Evolutionary conservation across 2,113 vertebrate genomes (phyloP).

Genomic region (Coryphaenoides rupestris): DNA sequence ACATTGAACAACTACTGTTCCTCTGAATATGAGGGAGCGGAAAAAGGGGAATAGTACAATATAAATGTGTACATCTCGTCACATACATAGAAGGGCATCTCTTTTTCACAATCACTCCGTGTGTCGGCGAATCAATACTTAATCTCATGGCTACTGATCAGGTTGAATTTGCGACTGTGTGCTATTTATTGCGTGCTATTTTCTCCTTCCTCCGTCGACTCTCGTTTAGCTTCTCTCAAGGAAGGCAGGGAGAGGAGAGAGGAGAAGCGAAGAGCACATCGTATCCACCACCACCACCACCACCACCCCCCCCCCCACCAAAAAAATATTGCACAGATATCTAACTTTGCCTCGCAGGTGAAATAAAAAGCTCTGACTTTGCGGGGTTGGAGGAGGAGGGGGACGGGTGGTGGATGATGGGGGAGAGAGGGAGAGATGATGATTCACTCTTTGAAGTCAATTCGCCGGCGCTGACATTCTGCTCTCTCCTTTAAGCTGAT

Average conservation of each 20-base stretch:
- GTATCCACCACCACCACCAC: no score
- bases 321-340: background rate
- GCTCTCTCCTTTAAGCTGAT: slow-evolving; percentile 48
- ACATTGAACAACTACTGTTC: no score
- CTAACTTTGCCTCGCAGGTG: slow-evolving; percentile 19
- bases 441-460: slow-evolving; percentile 55
- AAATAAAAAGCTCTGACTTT: slow-evolving; percentile 40
- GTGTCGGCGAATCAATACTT: slow-evolving; percentile 44
- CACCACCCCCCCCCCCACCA: no score
- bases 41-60: slow-evolving; percentile 17
- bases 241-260: no score
- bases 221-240: background rate
- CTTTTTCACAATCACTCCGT: slow-evolving; percentile 29
- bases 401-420: no score
- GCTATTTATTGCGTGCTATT: slow-evolving; percentile 14
- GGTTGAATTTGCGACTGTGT: slow-evolving; percentile 32
- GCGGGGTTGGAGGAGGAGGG: slow-evolving; percentile 30
- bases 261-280: no score
- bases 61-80: slow-evolving; percentile 33
- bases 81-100: slow-evolving; percentile 28
- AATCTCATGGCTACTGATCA: slow-evolving; percentile 50
- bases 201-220: slow-evolving; percentile 1
- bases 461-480: slow-evolving; percentile 53
- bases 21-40: background rate
- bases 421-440: slow-evolving; percentile 42